These are phyloP conservation scores for Moxostoma hubbsi DNA, from an alignment of 2,797 vertebrate species.

Conservation along the genomic window DNA sequence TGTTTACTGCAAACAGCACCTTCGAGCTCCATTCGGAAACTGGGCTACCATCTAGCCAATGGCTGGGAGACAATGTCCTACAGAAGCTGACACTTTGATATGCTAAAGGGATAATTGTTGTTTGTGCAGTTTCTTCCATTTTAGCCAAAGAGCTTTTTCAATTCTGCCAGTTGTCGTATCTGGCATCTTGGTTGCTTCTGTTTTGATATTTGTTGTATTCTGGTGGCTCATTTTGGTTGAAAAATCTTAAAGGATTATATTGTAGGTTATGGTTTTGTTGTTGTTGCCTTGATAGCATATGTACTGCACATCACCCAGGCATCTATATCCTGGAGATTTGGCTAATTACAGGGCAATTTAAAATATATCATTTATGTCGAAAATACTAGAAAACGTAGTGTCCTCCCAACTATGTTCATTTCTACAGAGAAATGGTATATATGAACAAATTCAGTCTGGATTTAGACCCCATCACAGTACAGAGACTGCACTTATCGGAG, in stretches of 20 bases:
- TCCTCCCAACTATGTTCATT: no score
- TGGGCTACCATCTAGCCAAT: background rate
- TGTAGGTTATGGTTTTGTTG: background rate
- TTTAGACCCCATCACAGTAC: no score
- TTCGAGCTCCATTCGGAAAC: background rate
- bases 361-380: no score
- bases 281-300: no score
- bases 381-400: no score
- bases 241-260: no score
- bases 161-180: background rate
- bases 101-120: background rate
- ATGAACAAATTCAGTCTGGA: no score
- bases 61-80: background rate
- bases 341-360: no score
- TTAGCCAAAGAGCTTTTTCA: background rate
- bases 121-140: constrained; percentile 9
- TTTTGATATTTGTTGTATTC: background rate
- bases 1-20: background rate
- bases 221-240: background rate
- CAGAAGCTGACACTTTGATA: constrained; percentile 11
- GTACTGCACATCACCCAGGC: no score
- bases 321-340: no score
- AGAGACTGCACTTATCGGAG: no score
- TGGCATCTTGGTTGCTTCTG: background rate
- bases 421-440: no score